These are phyloP conservation scores for Entomyzon cyanotis DNA, from an alignment of 2,113 vertebrate genomes.

Conservation along the genomic window DNA sequence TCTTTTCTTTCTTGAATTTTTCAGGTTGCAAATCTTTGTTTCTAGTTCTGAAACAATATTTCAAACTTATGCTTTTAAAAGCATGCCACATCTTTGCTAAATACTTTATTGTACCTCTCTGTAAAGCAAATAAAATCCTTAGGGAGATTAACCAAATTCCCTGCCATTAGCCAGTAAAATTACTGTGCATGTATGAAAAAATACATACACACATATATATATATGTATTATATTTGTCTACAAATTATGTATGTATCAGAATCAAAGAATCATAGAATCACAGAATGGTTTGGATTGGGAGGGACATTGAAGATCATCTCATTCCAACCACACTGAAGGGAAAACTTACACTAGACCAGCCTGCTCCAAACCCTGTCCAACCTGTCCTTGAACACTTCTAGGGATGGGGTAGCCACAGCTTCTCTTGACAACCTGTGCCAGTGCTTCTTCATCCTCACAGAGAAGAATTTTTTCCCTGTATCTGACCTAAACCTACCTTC, in stretches of 20 bases:
- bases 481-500: too few species aligned
- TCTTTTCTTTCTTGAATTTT: background rate
- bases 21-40: background rate
- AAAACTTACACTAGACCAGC: background rate
- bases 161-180: background rate
- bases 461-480: background rate
- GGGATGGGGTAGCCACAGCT: background rate
- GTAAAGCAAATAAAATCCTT: background rate
- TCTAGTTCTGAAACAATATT: background rate
- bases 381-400: background rate
- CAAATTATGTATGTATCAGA: background rate
- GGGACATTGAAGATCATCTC: background rate
- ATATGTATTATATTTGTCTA: background rate
- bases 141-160: background rate
- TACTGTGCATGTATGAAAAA: rapidly evolving
- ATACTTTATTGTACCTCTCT: background rate
- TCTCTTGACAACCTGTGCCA: background rate
- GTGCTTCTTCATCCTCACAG: background rate
- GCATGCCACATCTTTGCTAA: background rate
- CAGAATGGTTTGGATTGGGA: background rate
- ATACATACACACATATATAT: too few species aligned
- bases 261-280: background rate
- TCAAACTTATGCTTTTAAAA: background rate
- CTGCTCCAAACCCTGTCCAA: background rate
- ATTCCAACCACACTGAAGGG: background rate